These are phyloP conservation scores for Semaprochilodus insignis DNA, from an alignment of 2,797 vertebrate genomes.

Conservation along the genomic window DNA sequence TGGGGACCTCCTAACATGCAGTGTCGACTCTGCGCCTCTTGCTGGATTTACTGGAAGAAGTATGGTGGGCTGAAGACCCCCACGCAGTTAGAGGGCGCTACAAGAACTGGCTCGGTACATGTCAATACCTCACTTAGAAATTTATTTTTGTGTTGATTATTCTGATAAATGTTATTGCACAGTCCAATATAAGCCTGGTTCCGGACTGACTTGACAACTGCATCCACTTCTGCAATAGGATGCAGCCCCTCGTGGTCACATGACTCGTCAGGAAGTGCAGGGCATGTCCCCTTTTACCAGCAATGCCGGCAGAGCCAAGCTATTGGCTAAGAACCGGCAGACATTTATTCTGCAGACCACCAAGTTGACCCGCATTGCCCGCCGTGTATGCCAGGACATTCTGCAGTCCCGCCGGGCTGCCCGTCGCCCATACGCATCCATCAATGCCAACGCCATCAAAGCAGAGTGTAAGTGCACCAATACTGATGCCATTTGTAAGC, in stretches of 20 bases:
- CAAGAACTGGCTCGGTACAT: constrained; percentile 85
- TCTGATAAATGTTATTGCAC: not conserved
- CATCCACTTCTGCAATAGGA: constrained; percentile 68
- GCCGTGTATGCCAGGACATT: constrained; percentile 92
- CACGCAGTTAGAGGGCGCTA: constrained; percentile 91
- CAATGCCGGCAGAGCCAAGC: constrained; percentile 90
- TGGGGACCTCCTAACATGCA: constrained; percentile 98
- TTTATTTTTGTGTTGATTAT: not conserved
- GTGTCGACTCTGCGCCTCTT: constrained; percentile 92
- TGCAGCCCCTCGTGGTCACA: constrained; percentile 82
- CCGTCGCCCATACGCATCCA: constrained; percentile 90
- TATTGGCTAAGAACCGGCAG: constrained; percentile 94
- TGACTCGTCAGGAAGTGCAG: constrained; percentile 91
- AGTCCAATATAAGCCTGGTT: not conserved
- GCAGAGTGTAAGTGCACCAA: constrained; percentile 86
- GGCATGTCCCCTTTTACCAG: constrained; percentile 91
- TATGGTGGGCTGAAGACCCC: constrained; percentile 95
- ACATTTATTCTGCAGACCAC: constrained; percentile 95
- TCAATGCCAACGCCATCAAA: constrained; percentile 94
- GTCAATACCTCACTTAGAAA: constrained; percentile 27
- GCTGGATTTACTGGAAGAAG: constrained; percentile 98
- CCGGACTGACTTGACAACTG: not conserved
- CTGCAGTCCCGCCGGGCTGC: constrained; percentile 90
- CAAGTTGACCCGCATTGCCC: constrained; percentile 90
- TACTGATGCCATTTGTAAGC: not conserved